These are phyloP conservation scores for Sylvicola cinctus DNA, from an alignment of 2,888 invertebrate genomes.

Conservation along the genomic window DNA sequence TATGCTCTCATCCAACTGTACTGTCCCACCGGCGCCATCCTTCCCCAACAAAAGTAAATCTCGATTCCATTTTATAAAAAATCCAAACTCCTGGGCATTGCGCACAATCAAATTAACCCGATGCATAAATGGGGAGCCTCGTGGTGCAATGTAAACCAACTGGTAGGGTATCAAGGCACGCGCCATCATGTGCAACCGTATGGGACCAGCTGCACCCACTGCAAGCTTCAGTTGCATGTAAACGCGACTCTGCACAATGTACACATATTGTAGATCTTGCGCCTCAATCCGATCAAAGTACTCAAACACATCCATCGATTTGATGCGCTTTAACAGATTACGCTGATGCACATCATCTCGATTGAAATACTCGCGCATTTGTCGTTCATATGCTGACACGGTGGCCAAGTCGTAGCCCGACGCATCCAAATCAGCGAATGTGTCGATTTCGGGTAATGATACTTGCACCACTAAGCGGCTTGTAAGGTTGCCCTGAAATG, in stretches of 20 bases:
- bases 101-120: slow-evolving; percentile 27
- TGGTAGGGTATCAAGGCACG: slow-evolving; percentile 34
- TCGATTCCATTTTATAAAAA: slow-evolving; percentile 22
- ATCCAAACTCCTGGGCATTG: slow-evolving; percentile 30
- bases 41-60: too few relatives aligned
- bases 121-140: slow-evolving; percentile 34
- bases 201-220: too few relatives aligned
- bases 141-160: slow-evolving; percentile 32
- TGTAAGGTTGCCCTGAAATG: slow-evolving; percentile 21
- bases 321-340: slow-evolving; percentile 20
- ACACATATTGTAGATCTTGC: slow-evolving; percentile 27
- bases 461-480: slow-evolving; percentile 19
- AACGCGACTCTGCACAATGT: slow-evolving; percentile 29
- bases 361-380: slow-evolving; percentile 22
- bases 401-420: slow-evolving; percentile 20
- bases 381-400: slow-evolving; percentile 22
- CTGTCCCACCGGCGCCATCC: too few relatives aligned
- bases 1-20: neutral
- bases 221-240: slow-evolving; percentile 9
- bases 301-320: slow-evolving; percentile 23
- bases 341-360: slow-evolving; percentile 13
- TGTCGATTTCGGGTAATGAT: slow-evolving; percentile 17
- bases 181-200: slow-evolving; percentile 14
- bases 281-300: slow-evolving; percentile 22
- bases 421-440: slow-evolving; percentile 14